Evolutionary conservation across 2,888 invertebrate genomes (phyloP), one percentile per base, ranked within the genome.

Genomic region (Halictus quadricinctus): DNA sequence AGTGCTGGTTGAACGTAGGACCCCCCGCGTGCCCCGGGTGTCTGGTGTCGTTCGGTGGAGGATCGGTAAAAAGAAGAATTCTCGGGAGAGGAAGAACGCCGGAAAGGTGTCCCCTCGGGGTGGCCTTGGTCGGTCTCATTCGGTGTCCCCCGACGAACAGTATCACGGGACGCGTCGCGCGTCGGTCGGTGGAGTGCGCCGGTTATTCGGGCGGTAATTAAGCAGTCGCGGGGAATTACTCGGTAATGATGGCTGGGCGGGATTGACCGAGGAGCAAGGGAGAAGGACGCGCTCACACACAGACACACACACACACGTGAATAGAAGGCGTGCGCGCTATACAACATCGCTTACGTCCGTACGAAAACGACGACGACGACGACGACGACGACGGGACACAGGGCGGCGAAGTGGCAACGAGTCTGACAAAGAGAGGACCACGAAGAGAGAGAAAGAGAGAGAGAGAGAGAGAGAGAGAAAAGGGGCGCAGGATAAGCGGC

Each of bases 141-240:
- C 66, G 36, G 66, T 18, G 66, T 66, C 18, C 7, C 66, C 36
- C 66, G 36, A 12, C 4, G 4, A n/a, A 58, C 10, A 58, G n/a
- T 58, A 58, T 58, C 58, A 4, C 36, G 8, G 36, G 66, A 69
- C 64, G 29, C 64, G 29, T 64, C 64, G 64, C 64, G 29, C 64
- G 29, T 64, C 64, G 64, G 29, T 58, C 15, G 29, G 64, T 64
- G 66, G 29, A 69, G 66, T 69, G 66, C 66, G 66, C 66, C 69
- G 83, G 87, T 81, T 58, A 86, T 86, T 86, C 80, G 80, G 83
- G 80, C 79, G 18, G 83, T 79, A 87, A 87, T 87, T 87, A 86
- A 87, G 74, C 87, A 83, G 87, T 76, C 81, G 50, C 64, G 54
- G 83, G 74, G 36, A 69, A 76, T 87, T 79, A 87, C 72, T 75